Conservation (phyloP, 2,888 invertebrate species). For the Meliscaeva auricollis region DNA sequence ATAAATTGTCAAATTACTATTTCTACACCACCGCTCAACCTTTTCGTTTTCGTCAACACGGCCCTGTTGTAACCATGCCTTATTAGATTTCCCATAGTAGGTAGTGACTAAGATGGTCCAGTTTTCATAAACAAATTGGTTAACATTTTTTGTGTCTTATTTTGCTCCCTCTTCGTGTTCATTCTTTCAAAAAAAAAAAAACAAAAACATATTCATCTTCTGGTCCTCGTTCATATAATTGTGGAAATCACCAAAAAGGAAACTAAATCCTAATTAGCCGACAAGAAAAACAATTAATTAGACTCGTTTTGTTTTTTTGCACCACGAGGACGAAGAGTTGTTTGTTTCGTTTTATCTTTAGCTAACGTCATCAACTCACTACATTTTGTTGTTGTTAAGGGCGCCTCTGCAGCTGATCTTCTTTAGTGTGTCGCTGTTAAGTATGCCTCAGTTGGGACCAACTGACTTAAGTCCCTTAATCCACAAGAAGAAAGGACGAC, state of each 20-base stretch:
- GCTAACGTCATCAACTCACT: constrained; percentile 61
- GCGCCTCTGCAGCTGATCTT: constrained; percentile 3
- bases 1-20: constrained; percentile 67
- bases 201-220: constrained; percentile 55
- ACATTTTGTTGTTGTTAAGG: neutral
- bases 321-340: constrained; percentile 27
- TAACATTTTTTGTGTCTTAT: neutral
- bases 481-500: constrained; percentile 43
- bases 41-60: neutral
- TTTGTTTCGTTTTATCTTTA: constrained; percentile 27
- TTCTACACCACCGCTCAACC: constrained; percentile 43
- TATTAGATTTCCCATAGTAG: too few species aligned
- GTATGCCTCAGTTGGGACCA: constrained; percentile 54
- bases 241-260: constrained; percentile 67
- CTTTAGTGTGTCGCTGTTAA: neutral
- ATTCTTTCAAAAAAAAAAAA: neutral
- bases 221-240: constrained; percentile 47
- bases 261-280: constrained; percentile 74
- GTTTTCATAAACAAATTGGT: constrained; percentile 46
- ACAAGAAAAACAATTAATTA: constrained; percentile 74
- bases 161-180: neutral
- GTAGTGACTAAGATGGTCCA: constrained; percentile 56
- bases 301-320: constrained; percentile 29
- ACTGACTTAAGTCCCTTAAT: constrained; percentile 52
- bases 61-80: constrained; percentile 16